Evolutionary conservation across 2,797 vertebrate genomes (phyloP), one percentile per base, ranked within the genome.

Genomic region (Amblyopsis hoosieri): DNA sequence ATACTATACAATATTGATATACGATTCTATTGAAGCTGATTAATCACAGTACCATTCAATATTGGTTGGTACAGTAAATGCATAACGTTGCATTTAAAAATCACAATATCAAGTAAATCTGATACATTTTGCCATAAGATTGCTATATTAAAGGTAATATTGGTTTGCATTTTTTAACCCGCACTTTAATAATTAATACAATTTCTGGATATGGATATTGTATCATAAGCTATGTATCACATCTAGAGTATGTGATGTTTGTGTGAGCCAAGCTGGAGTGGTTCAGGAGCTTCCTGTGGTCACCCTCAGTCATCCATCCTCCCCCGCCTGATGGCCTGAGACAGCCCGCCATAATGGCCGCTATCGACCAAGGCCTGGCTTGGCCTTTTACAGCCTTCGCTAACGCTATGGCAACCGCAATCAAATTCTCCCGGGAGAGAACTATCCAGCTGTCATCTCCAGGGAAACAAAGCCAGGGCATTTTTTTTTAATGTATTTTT

Each of bases 401-500:
- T 70, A 74, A 75, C 66, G 4, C 76, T 54, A 79, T 73, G 72
- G 64, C 69, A 80, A 85, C 81, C 8, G 2, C 60, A 56, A 62
- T 67, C 65, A 64, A 4, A 64, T 55, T 66, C 67, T n/a, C 13
- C 37, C 0, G 29, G 59, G 29, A 56, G 14, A 74, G 69, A 64
- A 80, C 76, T 69, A 73, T 79, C 67, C 62, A 55, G 31, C 75
- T 84, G 64, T 80, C 67, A 64, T 72, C 60, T 67, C 76, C 66
- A 47, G 55, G 64, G 67, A 85, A 75, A 80, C 75, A 62, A 72
- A 69, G 71, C 51, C 66, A 42, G 79, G 29, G 12, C 42, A 46
- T 70, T 71, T 68, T 61, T 81, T 80, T 74, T 75, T 17, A 64
- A 69, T 79, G 75, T 75, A 67, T 84, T 78, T 77, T 73, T 66